Conservation (phyloP, 1,140 invertebrate species). For the Luehdorfia chinensis region DNA sequence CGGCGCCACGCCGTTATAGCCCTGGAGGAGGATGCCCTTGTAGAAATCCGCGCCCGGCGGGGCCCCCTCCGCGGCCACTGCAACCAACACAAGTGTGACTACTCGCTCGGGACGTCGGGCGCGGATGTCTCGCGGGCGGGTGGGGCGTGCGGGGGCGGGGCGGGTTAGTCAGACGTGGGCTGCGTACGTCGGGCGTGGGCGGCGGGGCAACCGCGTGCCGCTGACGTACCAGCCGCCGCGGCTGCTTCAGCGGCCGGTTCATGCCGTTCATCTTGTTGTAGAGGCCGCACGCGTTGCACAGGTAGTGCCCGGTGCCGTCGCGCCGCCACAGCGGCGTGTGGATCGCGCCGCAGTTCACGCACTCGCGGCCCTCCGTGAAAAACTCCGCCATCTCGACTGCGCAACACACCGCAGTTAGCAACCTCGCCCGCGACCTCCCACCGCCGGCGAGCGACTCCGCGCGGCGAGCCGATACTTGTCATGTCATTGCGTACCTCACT, state of each 20-base stretch:
- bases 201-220: slow-evolving; percentile 54
- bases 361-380: slow-evolving; percentile 93
- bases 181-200: slow-evolving; percentile 53
- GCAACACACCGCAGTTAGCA: slow-evolving; percentile 39
- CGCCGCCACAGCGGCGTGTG: slow-evolving; percentile 96
- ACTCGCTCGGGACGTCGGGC: slow-evolving; percentile 26
- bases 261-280: slow-evolving; percentile 98
- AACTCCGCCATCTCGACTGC: slow-evolving; percentile 75
- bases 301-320: slow-evolving; percentile 97
- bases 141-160: slow-evolving; percentile 35
- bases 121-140: slow-evolving; percentile 16
- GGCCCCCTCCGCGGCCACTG: slow-evolving; percentile 87
- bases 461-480: too few relatives aligned
- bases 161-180: slow-evolving; percentile 25
- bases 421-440: slow-evolving; percentile 19
- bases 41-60: slow-evolving; percentile 87
- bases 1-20: slow-evolving; percentile 62
- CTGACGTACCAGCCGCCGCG: slow-evolving; percentile 91
- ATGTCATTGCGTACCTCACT: too few relatives aligned
- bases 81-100: slow-evolving; percentile 80
- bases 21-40: slow-evolving; percentile 82
- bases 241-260: slow-evolving; percentile 93
- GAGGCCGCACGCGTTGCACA: slow-evolving; percentile 98
- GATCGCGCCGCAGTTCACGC: slow-evolving; percentile 97
- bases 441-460: slow-evolving; percentile 3